These are phyloP conservation scores for Adelges cooleyi DNA, from an alignment of 1,140 invertebrate species.

Conservation along the genomic window DNA sequence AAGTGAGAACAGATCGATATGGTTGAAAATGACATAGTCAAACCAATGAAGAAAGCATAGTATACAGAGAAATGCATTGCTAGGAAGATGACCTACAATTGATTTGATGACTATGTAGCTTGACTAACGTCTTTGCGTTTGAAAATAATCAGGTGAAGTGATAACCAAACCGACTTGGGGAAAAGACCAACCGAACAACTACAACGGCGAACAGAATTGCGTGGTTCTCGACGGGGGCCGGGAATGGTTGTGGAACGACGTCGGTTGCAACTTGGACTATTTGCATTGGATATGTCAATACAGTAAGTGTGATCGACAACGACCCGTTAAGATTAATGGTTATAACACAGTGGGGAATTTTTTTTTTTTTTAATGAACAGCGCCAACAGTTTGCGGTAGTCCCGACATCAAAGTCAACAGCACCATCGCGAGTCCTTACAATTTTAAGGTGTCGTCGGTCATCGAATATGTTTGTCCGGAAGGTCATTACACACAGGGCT, in stretches of 20 bases:
- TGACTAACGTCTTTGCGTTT: too few species aligned
- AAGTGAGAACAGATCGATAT: too few species aligned
- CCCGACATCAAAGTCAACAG: slow-evolving; percentile 75
- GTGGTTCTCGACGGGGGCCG: slow-evolving; percentile 79
- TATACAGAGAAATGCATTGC: too few species aligned
- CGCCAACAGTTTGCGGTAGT: slow-evolving; percentile 69
- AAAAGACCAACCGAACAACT: slow-evolving; percentile 88
- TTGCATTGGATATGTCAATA: slow-evolving; percentile 87
- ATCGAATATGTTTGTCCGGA: slow-evolving; percentile 70
- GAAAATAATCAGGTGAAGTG: slow-evolving; percentile 53
- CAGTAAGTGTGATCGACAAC: slow-evolving; percentile 48
- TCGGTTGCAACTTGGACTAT: slow-evolving; percentile 84
- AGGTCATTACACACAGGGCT: slow-evolving; percentile 70
- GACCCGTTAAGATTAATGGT: too few species aligned
- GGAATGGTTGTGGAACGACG: slow-evolving; percentile 88
- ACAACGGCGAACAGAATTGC: slow-evolving; percentile 89
- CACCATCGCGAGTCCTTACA: slow-evolving; percentile 57
- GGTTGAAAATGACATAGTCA: too few species aligned
- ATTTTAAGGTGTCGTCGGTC: slow-evolving; percentile 48
- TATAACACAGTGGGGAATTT: too few species aligned
- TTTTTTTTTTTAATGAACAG: too few species aligned
- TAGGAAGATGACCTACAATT: too few species aligned
- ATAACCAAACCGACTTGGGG: slow-evolving; percentile 75
- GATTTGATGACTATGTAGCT: too few species aligned
- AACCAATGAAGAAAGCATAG: too few species aligned